Base-by-base conservation (phyloP, 1,140 invertebrate species). In the Anagrus nilaparvatae region DNA sequence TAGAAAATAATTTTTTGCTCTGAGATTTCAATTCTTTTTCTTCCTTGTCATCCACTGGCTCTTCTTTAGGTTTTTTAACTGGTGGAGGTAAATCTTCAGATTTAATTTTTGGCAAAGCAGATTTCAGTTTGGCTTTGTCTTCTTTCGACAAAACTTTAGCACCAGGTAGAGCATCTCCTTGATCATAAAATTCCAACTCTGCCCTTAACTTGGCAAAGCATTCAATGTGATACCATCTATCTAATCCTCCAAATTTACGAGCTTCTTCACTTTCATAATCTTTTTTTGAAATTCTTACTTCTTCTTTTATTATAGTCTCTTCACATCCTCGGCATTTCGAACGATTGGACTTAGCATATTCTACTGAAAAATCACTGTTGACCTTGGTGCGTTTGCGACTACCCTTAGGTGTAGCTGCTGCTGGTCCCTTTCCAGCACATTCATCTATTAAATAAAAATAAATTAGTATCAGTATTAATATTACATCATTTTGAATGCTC, bases 221-320 rank as follows among this genome's bases (percentile, higher is more conserved):
- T 45, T 89, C 82, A 8, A 93, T 65, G 69, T 98, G 94, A 66
- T 95, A 79, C 92, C 92, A 97, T 18, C 79, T 63, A 48, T 85
- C 76, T 49, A 83, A 68, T 0, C 82, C 84, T 12, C 89, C 89
- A 69, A 80, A 92, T 60, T 78, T 81, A 51, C 71, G 75, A 0
- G 81, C 87, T 30, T 82, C 69, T 49, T 88, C 82, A 46, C 79
- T 83, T 38, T 91, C 83, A 69, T 73, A 93, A 52, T 92, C 88
- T 52, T 84, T 86, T 64, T 92, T 94, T 6, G 82, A 79, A 44
- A 96, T 73, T 29, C 92, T 73, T 19, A 94, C 62, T 58, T 82
- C 80, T 58, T 74, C 79, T 75, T 93, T 94, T 17, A 77, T 65
- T 55, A 98, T 96, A 56, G 83, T 88, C 44, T 81, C 77, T 50